A percentile compares a stretch with the other conserved stretches of the same genome.
Evolutionary conservation across 2,888 invertebrate genomes (phyloP).

Genomic region (Stenodema calcarata): DNA sequence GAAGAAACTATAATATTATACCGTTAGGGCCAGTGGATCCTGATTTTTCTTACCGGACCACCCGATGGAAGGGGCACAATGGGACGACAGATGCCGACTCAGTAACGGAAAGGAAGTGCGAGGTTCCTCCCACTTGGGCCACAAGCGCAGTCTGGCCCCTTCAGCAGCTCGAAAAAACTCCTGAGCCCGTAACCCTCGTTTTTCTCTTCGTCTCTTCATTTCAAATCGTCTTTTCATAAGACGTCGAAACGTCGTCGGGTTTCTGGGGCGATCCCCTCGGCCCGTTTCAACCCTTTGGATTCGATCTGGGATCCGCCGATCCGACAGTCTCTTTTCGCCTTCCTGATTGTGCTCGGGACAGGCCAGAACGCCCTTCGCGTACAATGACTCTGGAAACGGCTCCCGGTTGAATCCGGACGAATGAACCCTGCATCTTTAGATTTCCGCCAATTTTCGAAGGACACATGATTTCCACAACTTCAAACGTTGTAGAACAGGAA

Average conservation of each 20-base stretch:
- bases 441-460: no score
- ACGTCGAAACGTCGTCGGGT: not conserved
- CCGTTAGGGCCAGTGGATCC: constrained; percentile 10
- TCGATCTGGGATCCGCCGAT: not conserved
- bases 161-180: not conserved
- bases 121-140: constrained; percentile 34
- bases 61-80: not conserved
- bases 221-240: not conserved
- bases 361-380: not conserved
- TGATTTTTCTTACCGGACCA: constrained; percentile 1
- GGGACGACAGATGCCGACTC: constrained; percentile 21
- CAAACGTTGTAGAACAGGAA: no score
- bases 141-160: not conserved
- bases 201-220: not conserved
- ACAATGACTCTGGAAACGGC: not conserved
- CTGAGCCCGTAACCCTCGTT: not conserved
- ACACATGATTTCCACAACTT: no score
- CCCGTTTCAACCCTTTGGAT: no score
- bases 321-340: not conserved
- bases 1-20: not conserved
- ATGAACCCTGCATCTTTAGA: no score
- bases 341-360: not conserved
- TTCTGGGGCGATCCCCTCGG: not conserved
- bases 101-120: constrained; percentile 34
- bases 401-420: no score